Base-by-base conservation (phyloP, 2,888 invertebrate species). In the Tuberolachnus salignus region DNA sequence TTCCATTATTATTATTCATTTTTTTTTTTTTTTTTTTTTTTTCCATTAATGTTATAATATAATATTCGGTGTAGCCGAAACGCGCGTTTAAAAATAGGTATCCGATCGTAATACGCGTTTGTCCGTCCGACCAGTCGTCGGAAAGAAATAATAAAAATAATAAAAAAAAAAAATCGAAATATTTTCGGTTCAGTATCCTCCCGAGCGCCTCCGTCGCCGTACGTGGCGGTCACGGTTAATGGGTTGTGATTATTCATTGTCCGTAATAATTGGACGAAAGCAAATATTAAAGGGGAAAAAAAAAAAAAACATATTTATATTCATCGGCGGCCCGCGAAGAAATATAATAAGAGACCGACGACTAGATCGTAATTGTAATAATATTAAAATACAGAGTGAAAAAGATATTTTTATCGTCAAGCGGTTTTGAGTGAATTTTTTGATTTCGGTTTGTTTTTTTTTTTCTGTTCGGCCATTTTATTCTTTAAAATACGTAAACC, bases 171-270 rank as follows among this genome's bases (percentile, higher is more conserved):
- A 19, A 49, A 72, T 34, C 34, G 11, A 46, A 13, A 63, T 59
- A 19, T 9, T 67, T n/a, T 23, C 23, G 21, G 34, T 6, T 34
- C 34, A 34, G 34, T 34, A 34, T 6, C 6, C n/a, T n/a, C 4
- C n/a, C 51, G 16, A n/a, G 3, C 19, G n/a, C n/a, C n/a, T n/a
- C n/a, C n/a, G n/a, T n/a, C n/a, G 21, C 44, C 44, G n/a, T 13
- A 69, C 21, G 21, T 55, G 21, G 42, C n/a, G 51, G 16, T 16
- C 19, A 19, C 73, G 19, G 75, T 75, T 66, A 66, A 75, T 75
- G 46, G 66, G n/a, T 44, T 55, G 19, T 57, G 46, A 75, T 75
- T 57, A 75, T 75, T 75, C 66, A 66, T 75, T 46, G 66, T 75
- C 75, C 46, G 14, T 51, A 19, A 46, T 66, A 75, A 75, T 66